Evolutionary conservation across 2,113 vertebrate species (phyloP).

Genomic region (Typhlomys cinereus): DNA sequence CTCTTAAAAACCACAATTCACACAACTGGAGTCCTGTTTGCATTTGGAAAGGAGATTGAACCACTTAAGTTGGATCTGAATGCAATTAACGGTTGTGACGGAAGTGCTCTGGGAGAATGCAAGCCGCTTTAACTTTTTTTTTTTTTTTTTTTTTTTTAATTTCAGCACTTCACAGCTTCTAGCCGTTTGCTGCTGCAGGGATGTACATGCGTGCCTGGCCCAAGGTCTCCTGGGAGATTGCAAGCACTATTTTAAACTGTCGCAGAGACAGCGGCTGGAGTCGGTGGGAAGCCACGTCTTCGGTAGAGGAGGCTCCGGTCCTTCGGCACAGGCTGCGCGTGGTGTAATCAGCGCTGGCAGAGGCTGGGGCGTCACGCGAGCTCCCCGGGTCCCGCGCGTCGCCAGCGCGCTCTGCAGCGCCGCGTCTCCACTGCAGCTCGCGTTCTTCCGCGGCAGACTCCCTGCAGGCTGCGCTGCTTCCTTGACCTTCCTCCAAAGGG

Average conservation of each 20-base stretch:
- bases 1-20: not conserved
- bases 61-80: not conserved
- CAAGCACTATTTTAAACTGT: not conserved
- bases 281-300: not conserved
- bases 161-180: not conserved
- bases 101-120: not conserved
- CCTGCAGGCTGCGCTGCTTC: not conserved
- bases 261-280: not conserved
- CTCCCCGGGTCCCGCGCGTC: accelerated
- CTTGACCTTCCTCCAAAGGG: not conserved
- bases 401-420: not conserved
- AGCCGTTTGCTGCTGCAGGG: not conserved
- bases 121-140: not conserved
- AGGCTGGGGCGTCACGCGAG: not conserved
- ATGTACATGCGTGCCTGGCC: not conserved
- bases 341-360: not conserved
- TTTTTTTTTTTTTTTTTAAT: not conserved
- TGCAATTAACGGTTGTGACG: not conserved
- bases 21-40: not conserved
- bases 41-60: not conserved
- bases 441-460: not conserved
- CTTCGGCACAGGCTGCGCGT: accelerated
- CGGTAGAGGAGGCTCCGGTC: not conserved
- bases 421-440: not conserved
- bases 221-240: not conserved